Percentiles rank a stretch among this genome's conserved stretches.
phyloP scores from a whole-genome alignment of 2,797 vertebrate genomes.

The Varecia variegata region DNA sequence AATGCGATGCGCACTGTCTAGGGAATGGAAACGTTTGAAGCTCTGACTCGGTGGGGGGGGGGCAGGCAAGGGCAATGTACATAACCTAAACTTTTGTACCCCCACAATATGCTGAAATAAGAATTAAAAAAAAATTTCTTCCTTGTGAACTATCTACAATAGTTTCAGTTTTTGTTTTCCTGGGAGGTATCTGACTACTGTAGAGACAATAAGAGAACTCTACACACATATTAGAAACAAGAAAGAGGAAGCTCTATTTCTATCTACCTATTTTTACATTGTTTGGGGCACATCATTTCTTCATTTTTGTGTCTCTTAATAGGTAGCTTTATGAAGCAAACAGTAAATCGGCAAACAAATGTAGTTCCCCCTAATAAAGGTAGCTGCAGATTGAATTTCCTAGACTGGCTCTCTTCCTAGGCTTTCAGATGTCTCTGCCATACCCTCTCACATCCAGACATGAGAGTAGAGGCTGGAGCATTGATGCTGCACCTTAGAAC shows the following conservation, averaged over 20 bases:
- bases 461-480: not conserved
- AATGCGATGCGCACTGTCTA: too few species aligned
- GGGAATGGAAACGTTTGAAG: too few species aligned
- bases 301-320: not conserved
- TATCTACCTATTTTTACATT: not conserved
- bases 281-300: not conserved
- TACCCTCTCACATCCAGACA: not conserved
- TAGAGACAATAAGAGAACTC: not conserved
- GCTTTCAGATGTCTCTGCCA: not conserved
- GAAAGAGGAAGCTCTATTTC: not conserved
- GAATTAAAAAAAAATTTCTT: too few species aligned
- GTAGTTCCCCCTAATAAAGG: not conserved
- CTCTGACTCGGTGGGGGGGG: too few species aligned
- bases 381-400: not conserved
- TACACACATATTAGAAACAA: not conserved
- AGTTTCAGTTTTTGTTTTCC: not conserved
- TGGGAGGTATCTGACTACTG: not conserved
- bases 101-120: too few species aligned
- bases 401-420: not conserved
- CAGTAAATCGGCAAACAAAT: not conserved
- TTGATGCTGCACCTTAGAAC: not conserved
- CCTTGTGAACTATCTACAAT: not conserved
- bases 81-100: too few species aligned
- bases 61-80: too few species aligned
- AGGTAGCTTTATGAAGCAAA: not conserved